These are phyloP conservation scores for Athene cunicularia DNA, from an alignment of 2,113 vertebrate genomes.

Conservation along the genomic window DNA sequence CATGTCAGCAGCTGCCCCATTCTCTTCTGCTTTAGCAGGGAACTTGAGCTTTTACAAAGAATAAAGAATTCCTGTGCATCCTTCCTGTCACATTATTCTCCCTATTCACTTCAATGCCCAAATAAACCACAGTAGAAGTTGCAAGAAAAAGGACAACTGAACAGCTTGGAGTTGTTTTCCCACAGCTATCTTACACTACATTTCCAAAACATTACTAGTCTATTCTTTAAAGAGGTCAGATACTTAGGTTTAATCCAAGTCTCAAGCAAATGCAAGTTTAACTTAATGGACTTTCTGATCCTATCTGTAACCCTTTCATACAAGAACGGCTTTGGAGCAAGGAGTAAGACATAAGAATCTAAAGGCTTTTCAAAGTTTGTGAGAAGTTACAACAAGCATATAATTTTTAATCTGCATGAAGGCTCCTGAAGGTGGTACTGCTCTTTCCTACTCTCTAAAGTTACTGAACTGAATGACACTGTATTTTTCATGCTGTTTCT, in stretches of 20 bases:
- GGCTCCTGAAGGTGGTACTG: not conserved
- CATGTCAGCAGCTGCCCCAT: not conserved
- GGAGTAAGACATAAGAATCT: not conserved
- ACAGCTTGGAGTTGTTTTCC: not conserved
- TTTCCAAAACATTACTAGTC: not conserved
- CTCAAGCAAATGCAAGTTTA: not conserved
- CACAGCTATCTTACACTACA: not conserved
- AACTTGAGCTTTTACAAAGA: not conserved
- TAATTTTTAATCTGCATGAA: not conserved
- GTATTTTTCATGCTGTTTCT: not conserved
- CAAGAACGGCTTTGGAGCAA: not conserved
- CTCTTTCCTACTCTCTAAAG: not conserved
- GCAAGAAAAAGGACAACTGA: not conserved
- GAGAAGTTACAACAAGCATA: not conserved
- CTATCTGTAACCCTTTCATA: not conserved
- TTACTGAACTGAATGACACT: accelerated
- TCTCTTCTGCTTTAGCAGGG: not conserved
- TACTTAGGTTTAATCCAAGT: not conserved
- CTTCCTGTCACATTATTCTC: not conserved
- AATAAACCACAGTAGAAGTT: not conserved
- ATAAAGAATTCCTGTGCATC: not conserved
- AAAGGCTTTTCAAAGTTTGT: not conserved
- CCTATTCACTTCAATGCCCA: not conserved
- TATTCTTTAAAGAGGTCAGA: not conserved
- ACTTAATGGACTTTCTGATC: not conserved